Evolutionary conservation across 2,113 vertebrate species (phyloP).

Genomic region (Ameiurus melas): DNA sequence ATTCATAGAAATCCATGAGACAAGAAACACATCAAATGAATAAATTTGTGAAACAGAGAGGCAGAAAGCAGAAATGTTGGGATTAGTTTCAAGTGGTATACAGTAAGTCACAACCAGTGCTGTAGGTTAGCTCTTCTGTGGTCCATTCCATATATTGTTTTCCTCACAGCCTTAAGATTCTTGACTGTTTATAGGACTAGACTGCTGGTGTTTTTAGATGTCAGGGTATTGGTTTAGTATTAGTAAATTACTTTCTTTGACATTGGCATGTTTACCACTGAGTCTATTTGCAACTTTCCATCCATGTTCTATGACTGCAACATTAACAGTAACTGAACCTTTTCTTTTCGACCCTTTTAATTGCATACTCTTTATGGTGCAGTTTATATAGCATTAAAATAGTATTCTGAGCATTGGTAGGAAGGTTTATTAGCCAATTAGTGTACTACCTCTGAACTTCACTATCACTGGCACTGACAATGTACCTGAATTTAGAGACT

Average conservation of each 20-base stretch:
- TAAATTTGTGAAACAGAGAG: conserved; percentile 2
- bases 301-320: background rate
- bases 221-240: conserved; percentile 9
- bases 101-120: background rate
- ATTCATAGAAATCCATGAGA: background rate
- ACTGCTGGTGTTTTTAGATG: conserved; percentile 30
- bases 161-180: background rate
- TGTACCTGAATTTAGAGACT: background rate
- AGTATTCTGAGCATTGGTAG: background rate
- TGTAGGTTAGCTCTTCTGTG: conserved; percentile 11
- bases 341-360: background rate
- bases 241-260: conserved; percentile 8
- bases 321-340: background rate
- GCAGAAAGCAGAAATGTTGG: background rate
- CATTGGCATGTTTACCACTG: background rate
- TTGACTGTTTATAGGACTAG: conserved; percentile 6
- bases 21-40: background rate
- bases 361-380: background rate
- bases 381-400: background rate
- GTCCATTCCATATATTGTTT: conserved; percentile 30
- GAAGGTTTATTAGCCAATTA: background rate
- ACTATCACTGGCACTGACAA: background rate
- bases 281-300: too few relatives aligned
- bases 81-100: conserved; percentile 18
- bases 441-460: background rate